Evolutionary conservation across 2,888 invertebrate species (phyloP).

Genomic region (Amphipyra berbera): DNA sequence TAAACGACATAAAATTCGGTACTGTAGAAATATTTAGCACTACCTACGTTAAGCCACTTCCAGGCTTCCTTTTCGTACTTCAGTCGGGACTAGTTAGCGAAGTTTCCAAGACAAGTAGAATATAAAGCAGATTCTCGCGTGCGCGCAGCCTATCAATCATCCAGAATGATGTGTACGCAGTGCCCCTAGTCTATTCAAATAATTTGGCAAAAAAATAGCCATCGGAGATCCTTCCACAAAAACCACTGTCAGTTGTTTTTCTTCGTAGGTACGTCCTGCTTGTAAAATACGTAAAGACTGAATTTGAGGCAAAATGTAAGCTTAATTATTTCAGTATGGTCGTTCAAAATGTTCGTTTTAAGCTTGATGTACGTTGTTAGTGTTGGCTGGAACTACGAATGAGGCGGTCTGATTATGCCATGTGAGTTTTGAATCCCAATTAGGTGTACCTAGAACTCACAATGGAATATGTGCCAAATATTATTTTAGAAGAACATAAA

Average conservation of each 20-base stretch:
- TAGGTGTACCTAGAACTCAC: background rate
- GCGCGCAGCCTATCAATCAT: constrained; percentile 76
- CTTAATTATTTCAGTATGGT: background rate
- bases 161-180: constrained; percentile 65
- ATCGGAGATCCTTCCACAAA: constrained; percentile 14
- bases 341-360: constrained; percentile 1
- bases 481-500: background rate
- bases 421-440: constrained; percentile 15
- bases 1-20: no score
- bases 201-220: constrained; percentile 20
- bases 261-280: background rate
- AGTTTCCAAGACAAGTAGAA: constrained; percentile 78
- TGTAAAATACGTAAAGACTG: background rate
- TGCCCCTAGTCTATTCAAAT: constrained; percentile 57
- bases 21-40: no score
- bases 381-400: constrained; percentile 10
- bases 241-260: background rate
- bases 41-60: constrained; percentile 8
- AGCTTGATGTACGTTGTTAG: constrained; percentile 5
- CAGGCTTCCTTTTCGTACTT: constrained; percentile 28
- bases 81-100: constrained; percentile 59
- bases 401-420: constrained; percentile 9
- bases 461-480: background rate
- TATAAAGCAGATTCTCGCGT: constrained; percentile 76
- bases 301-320: background rate